Percentiles rank a stretch among this genome's conserved stretches.
phyloP scores from a whole-genome alignment of 2,888 invertebrate genomes.

The Nephrocerus scutellatus region DNA sequence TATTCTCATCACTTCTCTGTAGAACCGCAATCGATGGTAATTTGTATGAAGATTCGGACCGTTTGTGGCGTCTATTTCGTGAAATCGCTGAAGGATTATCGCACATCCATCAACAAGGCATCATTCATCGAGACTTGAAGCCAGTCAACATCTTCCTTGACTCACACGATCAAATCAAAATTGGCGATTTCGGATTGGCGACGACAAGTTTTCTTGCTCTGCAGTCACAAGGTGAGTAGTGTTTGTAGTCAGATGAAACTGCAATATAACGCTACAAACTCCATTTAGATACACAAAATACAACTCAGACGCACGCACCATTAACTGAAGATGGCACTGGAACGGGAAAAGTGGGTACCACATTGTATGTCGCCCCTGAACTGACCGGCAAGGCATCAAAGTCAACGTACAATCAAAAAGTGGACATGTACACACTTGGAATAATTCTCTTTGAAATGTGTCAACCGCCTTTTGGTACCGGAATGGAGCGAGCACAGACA shows the following conservation, averaged over 20 bases:
- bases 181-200: constrained; percentile 96
- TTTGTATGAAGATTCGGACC: constrained; percentile 65
- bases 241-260: no score
- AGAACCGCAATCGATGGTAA: constrained; percentile 81
- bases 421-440: constrained; percentile 79
- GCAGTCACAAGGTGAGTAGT: constrained; percentile 34
- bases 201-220: constrained; percentile 62
- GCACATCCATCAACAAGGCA: constrained; percentile 89
- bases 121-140: constrained; percentile 78
- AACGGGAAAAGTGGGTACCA: constrained; percentile 87
- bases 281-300: no score
- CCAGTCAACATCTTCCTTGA: constrained; percentile 94
- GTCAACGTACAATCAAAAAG: constrained; percentile 80
- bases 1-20: constrained; percentile 12
- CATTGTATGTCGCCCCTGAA: constrained; percentile 93
- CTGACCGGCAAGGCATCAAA: constrained; percentile 62
- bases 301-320: constrained; percentile 27
- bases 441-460: constrained; percentile 96
- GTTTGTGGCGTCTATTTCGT: constrained; percentile 86
- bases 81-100: constrained; percentile 86
- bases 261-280: no score
- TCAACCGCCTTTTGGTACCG: constrained; percentile 72
- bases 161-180: constrained; percentile 87
- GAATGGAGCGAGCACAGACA: constrained; percentile 81
- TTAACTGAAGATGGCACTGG: constrained; percentile 45